phyloP scores from a whole-genome alignment of 53 echinoderm and acorn worm genomes.

The Crossaster papposus region DNA sequence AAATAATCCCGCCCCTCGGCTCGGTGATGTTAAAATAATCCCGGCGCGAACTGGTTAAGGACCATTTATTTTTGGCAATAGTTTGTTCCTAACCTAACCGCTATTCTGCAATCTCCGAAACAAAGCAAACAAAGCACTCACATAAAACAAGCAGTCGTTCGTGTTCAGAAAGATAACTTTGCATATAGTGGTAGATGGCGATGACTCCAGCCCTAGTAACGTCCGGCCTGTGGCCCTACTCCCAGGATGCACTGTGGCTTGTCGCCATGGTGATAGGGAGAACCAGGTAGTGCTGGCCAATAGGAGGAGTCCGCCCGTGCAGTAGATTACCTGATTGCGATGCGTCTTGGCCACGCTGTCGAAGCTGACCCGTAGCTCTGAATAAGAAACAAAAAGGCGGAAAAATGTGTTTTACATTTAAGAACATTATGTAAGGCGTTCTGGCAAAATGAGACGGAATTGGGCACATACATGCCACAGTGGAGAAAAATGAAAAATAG shows the following conservation, averaged over 20 bases:
- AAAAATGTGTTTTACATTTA: not conserved
- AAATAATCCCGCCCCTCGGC: too few species aligned
- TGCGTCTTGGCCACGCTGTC: conserved; percentile 47
- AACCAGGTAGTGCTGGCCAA: conserved; percentile 48
- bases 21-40: too few species aligned
- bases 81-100: not conserved
- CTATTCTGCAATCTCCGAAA: not conserved
- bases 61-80: not conserved
- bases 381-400: not conserved
- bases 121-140: conserved; percentile 43
- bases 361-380: conserved; percentile 36
- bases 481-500: too few species aligned
- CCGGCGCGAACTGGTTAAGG: too few species aligned
- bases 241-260: conserved; percentile 23
- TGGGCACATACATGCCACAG: too few species aligned
- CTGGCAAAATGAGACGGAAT: too few species aligned
- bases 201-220: conserved; percentile 27
- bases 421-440: too few species aligned
- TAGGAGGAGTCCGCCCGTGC: conserved; percentile 61
- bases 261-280: conserved; percentile 74
- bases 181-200: conserved; percentile 37
- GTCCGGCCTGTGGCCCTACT: conserved; percentile 46
- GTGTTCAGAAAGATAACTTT: conserved; percentile 40
- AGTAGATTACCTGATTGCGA: conserved; percentile 71
- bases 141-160: conserved; percentile 70